Percentiles rank a stretch among this genome's conserved stretches.
Conservation (phyloP, 1,140 invertebrate genomes). For the Cyclina sinensis region DNA sequence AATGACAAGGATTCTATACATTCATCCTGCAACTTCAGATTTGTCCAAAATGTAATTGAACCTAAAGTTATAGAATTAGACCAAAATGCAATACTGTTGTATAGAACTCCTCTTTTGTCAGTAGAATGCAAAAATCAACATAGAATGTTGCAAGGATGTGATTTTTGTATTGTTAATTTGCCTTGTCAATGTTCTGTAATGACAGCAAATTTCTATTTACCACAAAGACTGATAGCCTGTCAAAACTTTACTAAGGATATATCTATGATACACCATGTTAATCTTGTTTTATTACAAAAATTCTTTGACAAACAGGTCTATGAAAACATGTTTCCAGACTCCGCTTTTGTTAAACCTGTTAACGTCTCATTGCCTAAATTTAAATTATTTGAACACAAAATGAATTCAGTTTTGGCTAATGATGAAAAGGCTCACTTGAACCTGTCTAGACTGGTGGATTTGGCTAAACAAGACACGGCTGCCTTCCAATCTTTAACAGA, state of each 20-base stretch:
- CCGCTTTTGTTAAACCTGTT: neutral
- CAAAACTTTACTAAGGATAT: neutral
- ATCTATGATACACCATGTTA: constrained; percentile 1
- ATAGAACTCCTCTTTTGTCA: neutral
- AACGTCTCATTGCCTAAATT: constrained; percentile 14
- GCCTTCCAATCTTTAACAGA: constrained; percentile 28
- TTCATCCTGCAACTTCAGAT: constrained; percentile 13
- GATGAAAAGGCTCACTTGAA: constrained; percentile 36
- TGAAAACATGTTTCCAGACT: constrained; percentile 37
- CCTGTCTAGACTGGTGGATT: constrained; percentile 23
- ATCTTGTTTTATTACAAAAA: constrained; percentile 14
- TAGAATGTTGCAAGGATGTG: neutral
- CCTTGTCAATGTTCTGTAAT: constrained; percentile 36
- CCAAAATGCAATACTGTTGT: constrained; percentile 15
- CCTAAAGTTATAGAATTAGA: constrained; percentile 27
- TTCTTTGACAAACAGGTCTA: neutral
- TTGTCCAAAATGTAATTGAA: constrained; percentile 22
- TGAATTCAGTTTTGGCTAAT: neutral
- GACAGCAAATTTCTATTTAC: constrained; percentile 2
- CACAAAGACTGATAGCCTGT: constrained; percentile 27
- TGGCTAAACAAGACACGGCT: constrained; percentile 27
- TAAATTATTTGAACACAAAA: neutral
- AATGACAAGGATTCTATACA: too few relatives aligned
- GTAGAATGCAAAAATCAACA: constrained; percentile 33
- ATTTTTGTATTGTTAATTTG: constrained; percentile 31